These are phyloP conservation scores for Axis porcinus DNA, from an alignment of 2,113 vertebrate genomes.

Conservation along the genomic window DNA sequence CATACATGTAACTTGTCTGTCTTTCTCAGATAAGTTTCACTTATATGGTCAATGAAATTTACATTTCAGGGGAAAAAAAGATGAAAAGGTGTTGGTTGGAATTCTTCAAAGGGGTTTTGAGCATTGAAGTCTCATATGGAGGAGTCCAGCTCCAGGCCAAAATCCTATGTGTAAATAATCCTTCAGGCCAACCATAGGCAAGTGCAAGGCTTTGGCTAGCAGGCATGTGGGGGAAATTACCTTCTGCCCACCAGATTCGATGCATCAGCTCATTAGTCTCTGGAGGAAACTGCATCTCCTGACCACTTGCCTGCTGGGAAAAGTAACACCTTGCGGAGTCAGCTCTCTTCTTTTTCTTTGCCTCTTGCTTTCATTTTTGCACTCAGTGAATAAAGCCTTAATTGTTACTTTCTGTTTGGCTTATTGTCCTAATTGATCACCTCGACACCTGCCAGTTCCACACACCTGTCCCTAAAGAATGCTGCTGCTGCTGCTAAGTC, in stretches of 20 bases:
- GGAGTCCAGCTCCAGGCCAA: not conserved
- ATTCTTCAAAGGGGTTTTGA: not conserved
- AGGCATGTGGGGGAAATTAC: not conserved
- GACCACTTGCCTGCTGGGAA: not conserved
- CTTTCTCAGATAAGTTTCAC: not conserved
- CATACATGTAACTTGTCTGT: not conserved
- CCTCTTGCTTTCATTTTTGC: not conserved
- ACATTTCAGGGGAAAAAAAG: not conserved
- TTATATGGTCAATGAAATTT: not conserved
- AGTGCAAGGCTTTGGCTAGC: not conserved
- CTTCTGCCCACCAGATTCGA: not conserved
- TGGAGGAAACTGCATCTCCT: not conserved
- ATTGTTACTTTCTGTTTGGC: not conserved
- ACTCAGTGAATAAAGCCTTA: not conserved
- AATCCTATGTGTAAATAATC: not conserved
- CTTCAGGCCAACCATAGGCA: not conserved
- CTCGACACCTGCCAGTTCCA: not conserved
- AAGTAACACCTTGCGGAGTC: rapidly evolving
- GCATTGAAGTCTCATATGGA: not conserved
- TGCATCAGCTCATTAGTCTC: not conserved
- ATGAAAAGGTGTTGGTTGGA: not conserved
- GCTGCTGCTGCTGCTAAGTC: too few relatives aligned
- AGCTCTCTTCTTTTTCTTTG: not conserved
- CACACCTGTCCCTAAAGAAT: too few relatives aligned
- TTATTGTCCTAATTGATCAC: not conserved